Evolutionary conservation across 2,797 vertebrate species (phyloP).

Genomic region (Poecilia velifera): DNA sequence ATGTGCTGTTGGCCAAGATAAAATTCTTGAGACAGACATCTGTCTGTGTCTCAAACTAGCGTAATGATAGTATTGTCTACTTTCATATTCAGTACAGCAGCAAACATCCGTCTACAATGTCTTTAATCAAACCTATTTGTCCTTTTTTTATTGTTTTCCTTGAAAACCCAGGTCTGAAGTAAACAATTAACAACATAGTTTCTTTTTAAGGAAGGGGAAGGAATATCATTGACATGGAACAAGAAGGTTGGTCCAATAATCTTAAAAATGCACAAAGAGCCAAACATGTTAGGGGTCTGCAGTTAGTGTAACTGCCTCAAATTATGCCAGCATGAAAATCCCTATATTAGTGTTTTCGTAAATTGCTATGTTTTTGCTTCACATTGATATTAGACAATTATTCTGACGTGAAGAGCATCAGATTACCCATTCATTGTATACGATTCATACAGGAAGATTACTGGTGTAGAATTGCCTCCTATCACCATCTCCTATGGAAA

Average conservation of each 20-base stretch:
- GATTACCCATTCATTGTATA: background rate
- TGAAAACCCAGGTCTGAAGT: background rate
- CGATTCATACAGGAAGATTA: background rate
- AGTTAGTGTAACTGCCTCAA: background rate
- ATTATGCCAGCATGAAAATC: background rate
- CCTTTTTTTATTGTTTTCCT: slow-evolving; percentile 12
- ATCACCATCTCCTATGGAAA: background rate
- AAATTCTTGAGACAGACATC: slow-evolving; percentile 40
- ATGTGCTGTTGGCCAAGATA: slow-evolving; percentile 20
- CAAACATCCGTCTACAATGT: slow-evolving; percentile 29
- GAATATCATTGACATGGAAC: background rate
- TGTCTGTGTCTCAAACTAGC: slow-evolving; percentile 23
- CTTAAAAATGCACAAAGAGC: background rate
- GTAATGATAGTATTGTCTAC: slow-evolving; percentile 29
- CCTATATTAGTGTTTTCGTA: background rate
- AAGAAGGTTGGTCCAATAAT: background rate
- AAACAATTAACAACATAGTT: slow-evolving; percentile 4
- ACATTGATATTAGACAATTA: background rate
- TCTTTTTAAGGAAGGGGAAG: background rate
- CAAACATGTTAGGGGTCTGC: background rate
- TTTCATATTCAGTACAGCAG: slow-evolving; percentile 34
- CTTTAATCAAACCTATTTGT: slow-evolving; percentile 1
- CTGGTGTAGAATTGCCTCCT: background rate
- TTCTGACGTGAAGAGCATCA: background rate
- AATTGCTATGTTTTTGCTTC: background rate